These are phyloP conservation scores for Meandrusa payeni DNA, from an alignment of 2,888 invertebrate species.

Conservation along the genomic window DNA sequence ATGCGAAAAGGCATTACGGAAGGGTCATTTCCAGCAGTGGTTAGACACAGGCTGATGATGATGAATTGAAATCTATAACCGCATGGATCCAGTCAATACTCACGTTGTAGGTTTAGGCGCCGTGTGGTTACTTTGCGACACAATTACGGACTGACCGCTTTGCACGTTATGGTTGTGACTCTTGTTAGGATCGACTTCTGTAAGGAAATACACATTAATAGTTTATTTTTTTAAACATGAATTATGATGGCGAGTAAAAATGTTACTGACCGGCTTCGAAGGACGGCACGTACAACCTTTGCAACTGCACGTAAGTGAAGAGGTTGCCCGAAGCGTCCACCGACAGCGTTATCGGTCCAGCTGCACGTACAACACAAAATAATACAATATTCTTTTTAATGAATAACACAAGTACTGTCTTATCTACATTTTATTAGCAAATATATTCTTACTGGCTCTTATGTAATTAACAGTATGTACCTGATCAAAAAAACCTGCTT, in stretches of 20 bases:
- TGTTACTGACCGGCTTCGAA: constrained; percentile 49
- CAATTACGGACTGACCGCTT: constrained; percentile 67
- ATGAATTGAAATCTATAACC: no score
- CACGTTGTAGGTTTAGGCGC: constrained; percentile 55
- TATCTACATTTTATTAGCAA: no score
- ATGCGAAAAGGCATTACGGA: no score
- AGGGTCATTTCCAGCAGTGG: no score
- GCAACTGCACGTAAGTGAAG: constrained; percentile 68
- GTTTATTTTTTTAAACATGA: no score
- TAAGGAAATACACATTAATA: constrained; percentile 1
- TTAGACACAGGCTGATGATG: no score
- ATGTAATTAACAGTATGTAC: no score
- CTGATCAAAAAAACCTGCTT: no score
- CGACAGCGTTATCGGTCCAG: constrained; percentile 68
- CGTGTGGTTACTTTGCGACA: constrained; percentile 64
- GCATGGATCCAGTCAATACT: constrained; percentile 34
- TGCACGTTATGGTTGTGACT: constrained; percentile 37
- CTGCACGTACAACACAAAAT: no score
- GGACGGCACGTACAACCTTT: constrained; percentile 64
- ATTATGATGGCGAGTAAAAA: not conserved
- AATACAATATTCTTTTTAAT: no score
- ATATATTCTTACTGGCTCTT: no score
- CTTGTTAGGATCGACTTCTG: constrained; percentile 31
- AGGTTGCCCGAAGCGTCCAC: constrained; percentile 71
- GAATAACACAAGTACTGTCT: no score